phyloP scores from a whole-genome alignment of 2,888 invertebrate genomes.

The Cacoxenus indagator region DNA sequence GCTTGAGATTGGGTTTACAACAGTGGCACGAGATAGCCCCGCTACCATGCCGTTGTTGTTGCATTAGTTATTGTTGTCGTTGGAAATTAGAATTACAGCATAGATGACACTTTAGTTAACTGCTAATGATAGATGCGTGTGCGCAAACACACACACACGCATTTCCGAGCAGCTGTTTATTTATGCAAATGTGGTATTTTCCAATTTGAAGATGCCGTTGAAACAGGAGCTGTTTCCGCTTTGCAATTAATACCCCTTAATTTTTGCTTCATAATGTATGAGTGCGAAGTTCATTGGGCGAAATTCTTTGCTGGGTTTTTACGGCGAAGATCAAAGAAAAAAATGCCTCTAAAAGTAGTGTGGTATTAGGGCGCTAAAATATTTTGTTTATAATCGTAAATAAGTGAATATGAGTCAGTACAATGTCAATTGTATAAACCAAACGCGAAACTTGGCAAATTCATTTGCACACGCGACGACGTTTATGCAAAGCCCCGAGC shows the following conservation, averaged over 20 bases:
- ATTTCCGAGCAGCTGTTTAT: neutral
- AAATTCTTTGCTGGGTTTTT: neutral
- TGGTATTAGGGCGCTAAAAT: too few relatives aligned
- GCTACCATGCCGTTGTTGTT: neutral
- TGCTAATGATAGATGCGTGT: neutral
- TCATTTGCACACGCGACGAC: too few relatives aligned
- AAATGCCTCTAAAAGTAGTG: neutral
- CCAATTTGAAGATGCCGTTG: neutral
- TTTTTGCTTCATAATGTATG: neutral
- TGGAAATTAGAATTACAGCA: neutral
- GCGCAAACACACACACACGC: too few relatives aligned
- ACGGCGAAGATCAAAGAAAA: neutral
- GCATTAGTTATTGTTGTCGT: neutral
- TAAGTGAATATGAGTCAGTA: too few relatives aligned
- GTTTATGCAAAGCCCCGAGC: too few relatives aligned
- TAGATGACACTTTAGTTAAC: conserved; percentile 10
- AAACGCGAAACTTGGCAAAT: neutral
- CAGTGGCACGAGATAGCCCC: conserved; percentile 9
- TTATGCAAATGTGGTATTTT: neutral
- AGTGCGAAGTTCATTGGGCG: neutral
- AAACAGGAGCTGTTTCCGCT: conserved; percentile 11
- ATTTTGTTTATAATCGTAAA: neutral
- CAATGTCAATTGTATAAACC: neutral
- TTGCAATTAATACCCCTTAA: neutral
- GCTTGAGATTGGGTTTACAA: conserved; percentile 1